Percentiles rank a stretch among this genome's conserved stretches.
phyloP scores from a whole-genome alignment of 2,113 vertebrate species.

The Heterocephalus glaber region DNA sequence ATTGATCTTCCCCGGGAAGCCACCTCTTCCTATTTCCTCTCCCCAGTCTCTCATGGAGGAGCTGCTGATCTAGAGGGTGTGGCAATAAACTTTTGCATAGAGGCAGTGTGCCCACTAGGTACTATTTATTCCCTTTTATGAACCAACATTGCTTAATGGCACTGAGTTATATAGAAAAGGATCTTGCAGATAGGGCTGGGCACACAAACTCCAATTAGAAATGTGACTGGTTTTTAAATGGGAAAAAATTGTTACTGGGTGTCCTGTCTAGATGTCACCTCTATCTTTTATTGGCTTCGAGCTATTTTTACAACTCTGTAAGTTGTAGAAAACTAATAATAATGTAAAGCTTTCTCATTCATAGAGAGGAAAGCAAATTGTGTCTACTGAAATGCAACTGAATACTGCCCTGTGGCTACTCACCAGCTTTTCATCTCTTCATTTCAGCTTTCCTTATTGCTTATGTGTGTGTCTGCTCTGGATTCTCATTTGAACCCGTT shows the following conservation, averaged over 20 bases:
- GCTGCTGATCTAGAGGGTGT: background rate
- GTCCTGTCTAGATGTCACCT: background rate
- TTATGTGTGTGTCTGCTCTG: background rate
- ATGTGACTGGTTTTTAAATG: background rate
- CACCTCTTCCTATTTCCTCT: background rate
- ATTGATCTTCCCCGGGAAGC: background rate
- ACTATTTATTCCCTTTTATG: background rate
- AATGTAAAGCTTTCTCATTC: background rate
- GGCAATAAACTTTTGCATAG: background rate
- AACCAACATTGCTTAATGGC: background rate
- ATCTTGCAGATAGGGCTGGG: background rate
- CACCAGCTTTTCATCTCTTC: constrained; percentile 14
- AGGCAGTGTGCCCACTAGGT: background rate
- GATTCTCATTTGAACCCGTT: constrained; percentile 2
- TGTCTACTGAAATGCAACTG: background rate
- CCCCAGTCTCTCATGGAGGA: background rate
- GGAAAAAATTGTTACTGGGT: background rate
- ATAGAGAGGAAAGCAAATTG: background rate
- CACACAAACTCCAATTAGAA: background rate
- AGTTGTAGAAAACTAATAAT: constrained; percentile 26
- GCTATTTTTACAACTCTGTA: constrained; percentile 11
- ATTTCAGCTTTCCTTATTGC: background rate
- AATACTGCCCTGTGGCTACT: background rate
- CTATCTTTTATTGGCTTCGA: constrained; percentile 20
- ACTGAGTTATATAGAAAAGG: background rate